A percentile compares a stretch with the other conserved stretches of the same genome.
These are phyloP conservation scores for Chroicocephalus ridibundus DNA, from an alignment of 2,113 vertebrate species.

Conservation along the genomic window DNA sequence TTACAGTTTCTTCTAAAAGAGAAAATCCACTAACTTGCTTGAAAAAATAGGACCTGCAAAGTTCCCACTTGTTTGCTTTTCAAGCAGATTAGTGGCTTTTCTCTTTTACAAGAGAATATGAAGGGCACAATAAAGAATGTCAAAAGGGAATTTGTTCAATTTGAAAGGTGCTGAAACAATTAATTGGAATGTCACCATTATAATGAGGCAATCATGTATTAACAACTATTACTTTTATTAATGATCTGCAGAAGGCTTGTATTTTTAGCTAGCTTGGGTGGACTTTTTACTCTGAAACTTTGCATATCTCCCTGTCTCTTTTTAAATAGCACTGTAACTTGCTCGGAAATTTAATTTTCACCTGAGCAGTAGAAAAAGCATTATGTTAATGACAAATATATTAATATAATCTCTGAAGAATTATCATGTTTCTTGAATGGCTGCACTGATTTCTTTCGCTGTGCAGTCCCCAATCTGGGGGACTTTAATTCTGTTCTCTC, in stretches of 20 bases:
- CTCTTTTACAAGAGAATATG: background rate
- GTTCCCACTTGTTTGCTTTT: background rate
- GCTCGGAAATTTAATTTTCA: conserved; percentile 66
- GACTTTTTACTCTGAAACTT: conserved; percentile 34
- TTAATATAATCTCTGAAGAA: conserved; percentile 55
- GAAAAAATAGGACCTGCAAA: background rate
- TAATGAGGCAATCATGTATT: conserved; percentile 68
- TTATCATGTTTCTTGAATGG: background rate
- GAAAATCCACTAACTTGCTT: background rate
- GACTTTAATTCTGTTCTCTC: background rate
- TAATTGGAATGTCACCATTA: conserved; percentile 58
- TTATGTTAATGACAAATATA: conserved; percentile 30
- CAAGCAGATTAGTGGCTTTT: background rate
- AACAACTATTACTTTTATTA: conserved; percentile 65
- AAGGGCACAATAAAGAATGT: conserved; percentile 13
- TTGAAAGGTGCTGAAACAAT: conserved; percentile 56
- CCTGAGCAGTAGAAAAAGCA: conserved; percentile 32
- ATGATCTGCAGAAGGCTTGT: conserved; percentile 56
- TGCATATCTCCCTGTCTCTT: conserved; percentile 26
- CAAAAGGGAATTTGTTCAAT: conserved; percentile 42
- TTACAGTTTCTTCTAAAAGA: background rate
- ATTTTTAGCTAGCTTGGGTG: conserved; percentile 18
- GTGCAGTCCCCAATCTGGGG: background rate
- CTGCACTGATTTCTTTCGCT: conserved; percentile 33
- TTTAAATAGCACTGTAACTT: conserved; percentile 50